Percentiles rank a stretch among this genome's conserved stretches.
phyloP scores from a whole-genome alignment of 2,888 invertebrate species.

The Apotomis capreana region DNA sequence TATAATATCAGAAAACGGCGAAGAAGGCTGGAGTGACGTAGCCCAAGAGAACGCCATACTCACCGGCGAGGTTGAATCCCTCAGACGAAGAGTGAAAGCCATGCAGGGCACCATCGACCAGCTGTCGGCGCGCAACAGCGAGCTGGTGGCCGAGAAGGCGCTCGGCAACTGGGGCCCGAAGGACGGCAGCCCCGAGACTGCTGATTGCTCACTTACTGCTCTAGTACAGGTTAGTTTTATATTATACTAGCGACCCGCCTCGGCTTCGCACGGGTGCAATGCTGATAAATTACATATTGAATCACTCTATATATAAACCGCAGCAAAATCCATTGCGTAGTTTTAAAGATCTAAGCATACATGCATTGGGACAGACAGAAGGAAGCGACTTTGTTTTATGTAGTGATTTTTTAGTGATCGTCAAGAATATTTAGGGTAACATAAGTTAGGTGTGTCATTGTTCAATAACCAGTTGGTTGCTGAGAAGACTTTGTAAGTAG shows the following conservation, averaged over 20 bases:
- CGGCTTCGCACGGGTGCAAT: no score
- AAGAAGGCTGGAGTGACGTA: conserved; percentile 95
- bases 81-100: conserved; percentile 95
- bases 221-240: conserved; percentile 77
- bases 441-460: conserved; percentile 92
- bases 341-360: no score
- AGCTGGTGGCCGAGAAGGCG: conserved; percentile 91
- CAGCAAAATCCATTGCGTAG: no score
- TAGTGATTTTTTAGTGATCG: conserved; percentile 79
- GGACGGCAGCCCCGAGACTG: conserved; percentile 68
- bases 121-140: conserved; percentile 91
- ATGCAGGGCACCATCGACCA: conserved; percentile 97
- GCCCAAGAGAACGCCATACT: conserved; percentile 98
- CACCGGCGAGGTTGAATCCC: conserved; percentile 92
- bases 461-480: conserved; percentile 92
- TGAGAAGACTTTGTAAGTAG: conserved; percentile 86
- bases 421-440: conserved; percentile 98
- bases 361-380: no score
- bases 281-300: no score
- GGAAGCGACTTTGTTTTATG: no score
- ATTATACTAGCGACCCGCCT: no score
- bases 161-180: conserved; percentile 84
- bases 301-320: no score
- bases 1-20: conserved; percentile 92
- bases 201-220: conserved; percentile 73